These are phyloP conservation scores for Drosophila suzukii DNA, from an alignment of 1,140 invertebrate species.

Conservation along the genomic window DNA sequence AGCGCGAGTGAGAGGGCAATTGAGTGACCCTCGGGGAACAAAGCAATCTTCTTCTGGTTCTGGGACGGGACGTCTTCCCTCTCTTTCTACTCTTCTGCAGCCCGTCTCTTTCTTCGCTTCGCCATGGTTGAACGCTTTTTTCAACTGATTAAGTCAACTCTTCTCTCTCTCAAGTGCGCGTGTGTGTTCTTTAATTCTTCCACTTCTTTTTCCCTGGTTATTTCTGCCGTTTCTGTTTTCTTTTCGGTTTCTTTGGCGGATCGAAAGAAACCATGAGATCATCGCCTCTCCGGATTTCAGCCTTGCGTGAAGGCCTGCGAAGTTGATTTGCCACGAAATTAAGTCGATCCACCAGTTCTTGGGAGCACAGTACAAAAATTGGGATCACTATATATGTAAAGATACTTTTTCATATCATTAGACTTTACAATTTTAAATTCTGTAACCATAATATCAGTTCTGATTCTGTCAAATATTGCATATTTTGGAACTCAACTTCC, in stretches of 20 bases:
- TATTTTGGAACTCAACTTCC: background rate
- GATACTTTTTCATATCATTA: background rate
- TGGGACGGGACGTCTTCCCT: constrained; percentile 38
- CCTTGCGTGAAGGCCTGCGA: constrained; percentile 73
- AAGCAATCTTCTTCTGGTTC: constrained; percentile 62
- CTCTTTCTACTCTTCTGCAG: constrained; percentile 6
- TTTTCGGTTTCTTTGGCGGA: constrained; percentile 24
- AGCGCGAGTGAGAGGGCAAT: constrained; percentile 52
- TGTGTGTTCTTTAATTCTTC: constrained; percentile 34
- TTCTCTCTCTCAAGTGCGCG: constrained; percentile 55
- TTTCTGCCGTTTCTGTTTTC: constrained; percentile 57
- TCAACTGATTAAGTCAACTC: constrained; percentile 82
- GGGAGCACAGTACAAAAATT: constrained; percentile 7
- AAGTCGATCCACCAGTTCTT: constrained; percentile 67
- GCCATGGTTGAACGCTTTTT: constrained; percentile 81
- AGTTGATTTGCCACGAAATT: constrained; percentile 83
- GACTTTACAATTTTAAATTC: no score
- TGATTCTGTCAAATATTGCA: no score
- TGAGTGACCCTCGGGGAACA: constrained; percentile 78
- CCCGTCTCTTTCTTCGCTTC: constrained; percentile 34
- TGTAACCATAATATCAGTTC: no score
- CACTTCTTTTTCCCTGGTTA: constrained; percentile 3
- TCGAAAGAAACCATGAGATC: constrained; percentile 66
- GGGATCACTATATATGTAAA: background rate
- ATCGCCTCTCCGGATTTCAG: constrained; percentile 74